Base-by-base conservation (phyloP, 64 coral and sea anemone species). In the Orbicella faveolata region DNA sequence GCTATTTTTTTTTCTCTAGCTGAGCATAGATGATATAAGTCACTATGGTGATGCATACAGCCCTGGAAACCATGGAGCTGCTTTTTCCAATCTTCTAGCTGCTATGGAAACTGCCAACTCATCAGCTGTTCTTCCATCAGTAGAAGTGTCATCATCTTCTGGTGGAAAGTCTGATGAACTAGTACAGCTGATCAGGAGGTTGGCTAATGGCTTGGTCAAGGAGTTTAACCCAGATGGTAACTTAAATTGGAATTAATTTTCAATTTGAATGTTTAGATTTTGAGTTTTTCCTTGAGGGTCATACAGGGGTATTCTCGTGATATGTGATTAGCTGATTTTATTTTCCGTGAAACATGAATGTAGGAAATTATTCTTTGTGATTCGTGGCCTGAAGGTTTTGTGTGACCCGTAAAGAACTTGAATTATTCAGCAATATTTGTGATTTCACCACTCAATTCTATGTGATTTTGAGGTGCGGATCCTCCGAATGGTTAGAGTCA, bases 11-110 rank as follows among this genome's bases (percentile, higher is more conserved):
- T 89, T 73, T 87, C 44, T 5, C 78, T 30, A 96, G 95, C 70
- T 96, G 37, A 96, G 95, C 90, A 63, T 96, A 70, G 95, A 96
- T 79, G 95, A 96, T 74, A 37, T 96, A 48, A 93, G 76, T 79
- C 91, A 55, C 48, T 88, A 93, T 87, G 91, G 95, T 81, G 95
- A 96, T 90, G 88, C 88, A 23, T 93, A 96, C 59, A 73, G 81
- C 41, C 19, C 82, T 80, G 82, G 88, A 64, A 74, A 76, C 68
- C 81, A 73, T 36, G 84, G 82, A 20, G 34, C 93, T 14, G 61
- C 61, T 12, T 90, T 94, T 6, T 41, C 53, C 66, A 74, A 90
- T 36, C 88, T 94, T 67, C 79, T 72, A 34, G 76, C 69, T 74
- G 89, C 93, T 18, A 89, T 90, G 69, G 93, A 94, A 79, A 69